Conservation (phyloP, 2,797 vertebrate genomes). For the Vireo griseus region DNA sequence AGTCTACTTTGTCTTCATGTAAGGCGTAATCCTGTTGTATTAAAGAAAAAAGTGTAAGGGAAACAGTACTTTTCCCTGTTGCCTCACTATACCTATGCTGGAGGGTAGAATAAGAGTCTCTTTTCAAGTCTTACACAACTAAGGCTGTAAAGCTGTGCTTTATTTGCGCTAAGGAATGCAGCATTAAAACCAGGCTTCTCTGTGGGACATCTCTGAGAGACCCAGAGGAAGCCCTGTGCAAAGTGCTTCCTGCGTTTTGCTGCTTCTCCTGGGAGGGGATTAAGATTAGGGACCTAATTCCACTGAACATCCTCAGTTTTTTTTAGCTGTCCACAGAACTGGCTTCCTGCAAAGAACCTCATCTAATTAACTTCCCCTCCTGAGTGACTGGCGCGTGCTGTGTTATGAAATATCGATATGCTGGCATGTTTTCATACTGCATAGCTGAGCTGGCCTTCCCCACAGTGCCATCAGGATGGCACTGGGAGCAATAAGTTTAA, state of each 20-base stretch:
- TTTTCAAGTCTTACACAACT: background rate
- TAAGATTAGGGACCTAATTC: slow-evolving; percentile 79
- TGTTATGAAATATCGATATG: slow-evolving; percentile 54
- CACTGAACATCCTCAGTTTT: slow-evolving; percentile 80
- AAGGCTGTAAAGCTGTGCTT: slow-evolving; percentile 28
- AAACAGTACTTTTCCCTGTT: background rate
- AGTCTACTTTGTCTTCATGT: background rate
- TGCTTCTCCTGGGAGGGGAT: slow-evolving; percentile 69
- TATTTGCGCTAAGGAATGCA: slow-evolving; percentile 64
- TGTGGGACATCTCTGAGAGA: slow-evolving; percentile 57
- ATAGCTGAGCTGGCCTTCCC: slow-evolving; percentile 57
- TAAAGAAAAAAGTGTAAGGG: background rate
- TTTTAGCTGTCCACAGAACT: slow-evolving; percentile 73
- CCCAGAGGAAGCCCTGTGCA: slow-evolving; percentile 50
- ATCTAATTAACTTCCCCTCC: slow-evolving; percentile 56
- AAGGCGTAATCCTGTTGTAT: background rate
- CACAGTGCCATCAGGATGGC: slow-evolving; percentile 56
- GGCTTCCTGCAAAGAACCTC: slow-evolving; percentile 82
- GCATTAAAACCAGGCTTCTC: slow-evolving; percentile 58
- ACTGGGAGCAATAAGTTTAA: slow-evolving; percentile 42
- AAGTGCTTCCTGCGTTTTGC: slow-evolving; percentile 72
- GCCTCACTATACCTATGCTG: background rate
- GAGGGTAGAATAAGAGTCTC: background rate
- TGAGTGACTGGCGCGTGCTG: slow-evolving; percentile 15
- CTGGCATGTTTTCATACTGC: slow-evolving; percentile 64